phyloP scores from a whole-genome alignment of 2,888 invertebrate genomes.

The Eupithecia exiguata region DNA sequence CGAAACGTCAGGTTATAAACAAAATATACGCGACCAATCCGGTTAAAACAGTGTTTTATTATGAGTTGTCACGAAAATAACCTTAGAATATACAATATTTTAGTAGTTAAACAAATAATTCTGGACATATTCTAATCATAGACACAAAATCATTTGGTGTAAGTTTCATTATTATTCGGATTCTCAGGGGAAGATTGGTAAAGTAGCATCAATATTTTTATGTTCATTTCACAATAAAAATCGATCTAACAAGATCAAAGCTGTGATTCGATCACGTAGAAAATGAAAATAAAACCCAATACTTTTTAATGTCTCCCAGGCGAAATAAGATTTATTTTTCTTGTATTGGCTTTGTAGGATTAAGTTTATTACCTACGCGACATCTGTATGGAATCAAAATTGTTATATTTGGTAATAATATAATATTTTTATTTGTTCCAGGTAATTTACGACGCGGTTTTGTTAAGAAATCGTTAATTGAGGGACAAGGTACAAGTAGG shows the following conservation, averaged over 20 bases:
- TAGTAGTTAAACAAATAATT: too few species aligned
- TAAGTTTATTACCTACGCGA: background rate
- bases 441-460: conserved; percentile 13
- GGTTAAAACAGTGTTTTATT: too few species aligned
- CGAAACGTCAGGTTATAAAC: too few species aligned
- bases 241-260: conserved; percentile 19
- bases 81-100: too few species aligned
- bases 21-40: too few species aligned
- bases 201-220: conserved; percentile 20
- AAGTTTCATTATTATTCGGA: background rate
- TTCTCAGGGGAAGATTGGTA: conserved; percentile 12
- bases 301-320: conserved; percentile 14
- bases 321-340: conserved; percentile 1
- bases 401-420: conserved; percentile 1
- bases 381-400: background rate
- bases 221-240: conserved; percentile 13
- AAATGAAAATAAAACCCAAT: conserved; percentile 24
- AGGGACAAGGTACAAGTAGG: background rate
- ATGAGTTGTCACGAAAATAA: too few species aligned
- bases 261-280: conserved; percentile 25
- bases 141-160: too few species aligned
- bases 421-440: conserved; percentile 12
- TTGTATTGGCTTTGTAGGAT: conserved; percentile 8
- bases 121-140: too few species aligned
- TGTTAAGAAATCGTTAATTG: background rate